Evolutionary conservation across 2,797 vertebrate species (phyloP).

Genomic region (Poliocrania exsul): DNA sequence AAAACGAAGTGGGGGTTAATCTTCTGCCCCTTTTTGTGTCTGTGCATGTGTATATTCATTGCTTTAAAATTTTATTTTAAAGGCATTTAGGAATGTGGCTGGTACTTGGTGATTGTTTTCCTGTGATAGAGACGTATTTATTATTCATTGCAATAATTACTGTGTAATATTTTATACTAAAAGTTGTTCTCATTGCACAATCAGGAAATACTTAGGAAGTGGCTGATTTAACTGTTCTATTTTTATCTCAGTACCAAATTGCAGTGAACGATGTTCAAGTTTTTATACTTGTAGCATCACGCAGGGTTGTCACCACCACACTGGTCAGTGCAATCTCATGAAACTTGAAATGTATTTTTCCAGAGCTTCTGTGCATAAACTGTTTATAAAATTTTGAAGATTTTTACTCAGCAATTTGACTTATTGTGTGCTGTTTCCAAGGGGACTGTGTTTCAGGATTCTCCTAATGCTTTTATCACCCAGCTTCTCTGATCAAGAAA

Average conservation of each 20-base stretch:
- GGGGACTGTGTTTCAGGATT: slow-evolving; percentile 69
- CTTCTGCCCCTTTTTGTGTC: not conserved
- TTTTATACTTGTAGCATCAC: not conserved
- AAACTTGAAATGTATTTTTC: slow-evolving; percentile 52
- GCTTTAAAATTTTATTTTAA: slow-evolving; percentile 55
- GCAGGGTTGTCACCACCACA: not conserved
- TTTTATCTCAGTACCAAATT: slow-evolving; percentile 29
- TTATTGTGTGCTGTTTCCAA: slow-evolving; percentile 68
- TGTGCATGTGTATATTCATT: not conserved
- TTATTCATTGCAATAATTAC: slow-evolving; percentile 70
- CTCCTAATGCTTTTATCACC: slow-evolving; percentile 75
- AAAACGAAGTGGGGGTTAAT: not conserved
- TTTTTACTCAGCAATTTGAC: slow-evolving; percentile 45
- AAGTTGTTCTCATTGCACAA: slow-evolving; percentile 61
- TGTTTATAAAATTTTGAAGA: slow-evolving; percentile 28
- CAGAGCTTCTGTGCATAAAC: slow-evolving; percentile 23
- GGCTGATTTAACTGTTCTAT: slow-evolving; percentile 63
- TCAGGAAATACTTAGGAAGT: slow-evolving; percentile 56
- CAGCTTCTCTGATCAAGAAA: slow-evolving; percentile 78
- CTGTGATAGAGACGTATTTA: slow-evolving; percentile 34
- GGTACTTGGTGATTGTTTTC: slow-evolving; percentile 47
- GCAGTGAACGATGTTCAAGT: not conserved
- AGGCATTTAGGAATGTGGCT: slow-evolving; percentile 41
- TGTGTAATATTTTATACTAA: slow-evolving; percentile 62
- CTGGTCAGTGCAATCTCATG: slow-evolving; percentile 66